Base-by-base conservation (phyloP, 1,140 invertebrate genomes). In the Helicoverpa zea region DNA sequence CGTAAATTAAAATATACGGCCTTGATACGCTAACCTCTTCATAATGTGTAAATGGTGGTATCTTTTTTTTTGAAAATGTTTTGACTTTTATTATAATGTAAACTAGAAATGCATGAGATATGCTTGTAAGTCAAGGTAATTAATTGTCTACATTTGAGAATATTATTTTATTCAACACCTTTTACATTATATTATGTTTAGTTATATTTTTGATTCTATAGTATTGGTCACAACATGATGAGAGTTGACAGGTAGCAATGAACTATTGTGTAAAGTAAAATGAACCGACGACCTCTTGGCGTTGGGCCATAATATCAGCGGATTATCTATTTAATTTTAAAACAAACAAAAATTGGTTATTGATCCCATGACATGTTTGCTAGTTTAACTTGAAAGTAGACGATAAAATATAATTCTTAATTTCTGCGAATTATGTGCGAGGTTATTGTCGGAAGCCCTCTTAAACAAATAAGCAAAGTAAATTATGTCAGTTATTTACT, bases 201-300 rank as follows among this genome's bases (percentile, higher is more conserved):
- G 18, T 23, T 23, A 23, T 23, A 47, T 47, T 43, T 18, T 47
- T 47, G 43, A 47, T 47, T 47, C 47, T 66, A 1, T 47, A 49
- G 18, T 49, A n/a, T 49, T 49, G 16, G 43, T 66, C 63, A 66
- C 9, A n/a, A 1, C 3, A 11, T 18, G n/a, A 64, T 30, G 47
- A 49, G 14, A 66, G 63, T 66, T 66, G 63, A 66, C 63, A 47
- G 43, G 63, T 49, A n/a, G 43, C 35, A 35, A 66, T 66, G 47
- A 66, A 43, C 35, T 66, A 49, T 66, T 66, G 63, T 66, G 2
- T 66, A 11, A 13, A n/a, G n/a, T n/a, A 23, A 2, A 66, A 16
- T 59, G 23, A 16, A 23, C 2, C 12, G 16, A 49, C 35, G 16
- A 49, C 35, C 43, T 64, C n/a, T 66, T 49, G 5, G 16, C 12